Evolutionary conservation across 2,888 invertebrate species (phyloP), one percentile per base, ranked within the genome.

Genomic region (Drosophila mercatorum): DNA sequence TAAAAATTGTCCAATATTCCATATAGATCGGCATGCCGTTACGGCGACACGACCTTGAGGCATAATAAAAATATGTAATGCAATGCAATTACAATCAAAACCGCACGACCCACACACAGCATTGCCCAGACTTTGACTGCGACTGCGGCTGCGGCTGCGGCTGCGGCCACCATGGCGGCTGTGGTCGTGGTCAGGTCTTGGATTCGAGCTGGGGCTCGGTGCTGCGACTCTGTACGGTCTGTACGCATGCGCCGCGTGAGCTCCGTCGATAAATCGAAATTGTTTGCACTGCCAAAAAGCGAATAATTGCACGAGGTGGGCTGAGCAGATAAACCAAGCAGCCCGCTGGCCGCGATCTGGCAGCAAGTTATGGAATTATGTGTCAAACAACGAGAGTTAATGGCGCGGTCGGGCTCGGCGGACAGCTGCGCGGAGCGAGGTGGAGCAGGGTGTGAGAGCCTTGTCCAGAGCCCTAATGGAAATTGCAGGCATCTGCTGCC

Each of bases 241-340:
- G 22, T 77, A 79, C 78, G 78, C 78, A 79, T 78, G 70, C 84
- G 78, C 84, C 84, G 84, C 84, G 84, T 86, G 84, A 84, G 84
- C 72, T 84, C 89, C 75, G 75, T 72, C 84, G 84, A 84, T 84
- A 84, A 84, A 84, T 84, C 89, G 84, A 84, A 84, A 88, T 84
- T 84, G 89, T 84, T 84, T 84, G 89, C 89, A 83, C 87, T 84
- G 84, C 89, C 89, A 84, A 84, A 84, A 84, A 84, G 87, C 89
- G 81, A 84, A 86, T 88, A 84, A 84, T 88, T 88, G 84, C 89
- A 86, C 81, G 83, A 84, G 83, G 80, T 72, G 82, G 79, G 85
- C 72, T 72, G 51, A 51, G 66, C 34, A 47, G 59, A 56, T 63
- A 56, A 71, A 53, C 75, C 64, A 34, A 57, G 60, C 74, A 57